phyloP scores from a whole-genome alignment of 2,113 vertebrate genomes.

The sheep (Ovis aries) region DNA sequence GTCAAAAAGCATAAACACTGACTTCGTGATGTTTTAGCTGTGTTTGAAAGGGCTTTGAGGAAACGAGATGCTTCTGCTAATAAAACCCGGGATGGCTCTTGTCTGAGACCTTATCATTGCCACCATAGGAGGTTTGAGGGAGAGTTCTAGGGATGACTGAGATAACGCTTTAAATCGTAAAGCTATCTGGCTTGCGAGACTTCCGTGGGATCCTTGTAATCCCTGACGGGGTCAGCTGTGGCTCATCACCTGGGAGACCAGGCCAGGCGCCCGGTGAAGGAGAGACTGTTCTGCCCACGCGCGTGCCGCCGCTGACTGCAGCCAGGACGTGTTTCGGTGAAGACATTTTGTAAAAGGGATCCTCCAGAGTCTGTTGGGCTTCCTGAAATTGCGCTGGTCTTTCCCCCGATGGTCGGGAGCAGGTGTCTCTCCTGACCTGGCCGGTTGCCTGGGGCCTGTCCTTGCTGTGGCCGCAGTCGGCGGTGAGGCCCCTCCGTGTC shows the following conservation, averaged over 20 bases:
- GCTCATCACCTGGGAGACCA: background rate
- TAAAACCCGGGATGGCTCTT: background rate
- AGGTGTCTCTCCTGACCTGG: no score
- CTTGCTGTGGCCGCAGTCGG: no score
- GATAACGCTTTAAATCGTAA: background rate
- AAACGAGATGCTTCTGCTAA: background rate
- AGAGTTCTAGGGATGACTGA: background rate
- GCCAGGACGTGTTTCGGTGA: background rate
- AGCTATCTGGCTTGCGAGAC: accelerated
- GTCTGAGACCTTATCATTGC: background rate
- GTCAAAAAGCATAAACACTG: background rate
- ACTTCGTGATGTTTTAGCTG: background rate
- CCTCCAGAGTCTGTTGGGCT: background rate
- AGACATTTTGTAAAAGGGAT: background rate
- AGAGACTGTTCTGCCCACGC: background rate
- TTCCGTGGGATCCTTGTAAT: background rate
- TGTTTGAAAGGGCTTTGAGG: background rate
- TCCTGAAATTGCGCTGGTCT: background rate
- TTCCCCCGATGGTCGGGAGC: no score
- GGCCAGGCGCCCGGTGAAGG: background rate
- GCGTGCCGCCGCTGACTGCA: background rate
- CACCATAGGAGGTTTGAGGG: background rate
- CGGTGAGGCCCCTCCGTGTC: background rate
- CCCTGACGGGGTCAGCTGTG: background rate
- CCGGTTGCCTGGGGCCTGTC: background rate